Conservation (phyloP, 2,797 vertebrate species). For the Mormyrus proboscirostris region DNA sequence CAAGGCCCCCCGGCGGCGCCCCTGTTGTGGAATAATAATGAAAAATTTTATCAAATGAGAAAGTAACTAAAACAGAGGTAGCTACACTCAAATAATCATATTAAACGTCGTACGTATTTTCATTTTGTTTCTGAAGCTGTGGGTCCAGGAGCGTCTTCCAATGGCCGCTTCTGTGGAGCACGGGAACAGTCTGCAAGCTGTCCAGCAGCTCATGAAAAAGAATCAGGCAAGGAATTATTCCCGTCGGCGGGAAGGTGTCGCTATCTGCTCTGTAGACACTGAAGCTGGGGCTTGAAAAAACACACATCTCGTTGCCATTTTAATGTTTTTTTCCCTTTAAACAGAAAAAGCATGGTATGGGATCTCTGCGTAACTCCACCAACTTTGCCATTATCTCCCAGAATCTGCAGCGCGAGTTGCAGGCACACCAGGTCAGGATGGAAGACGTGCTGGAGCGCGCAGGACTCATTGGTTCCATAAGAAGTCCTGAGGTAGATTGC, state of each 20-base stretch:
- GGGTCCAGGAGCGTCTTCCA: constrained; percentile 85
- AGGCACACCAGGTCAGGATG: constrained; percentile 69
- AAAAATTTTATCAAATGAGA: background rate
- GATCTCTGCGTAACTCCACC: background rate
- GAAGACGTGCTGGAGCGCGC: constrained; percentile 82
- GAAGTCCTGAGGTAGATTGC: constrained; percentile 72
- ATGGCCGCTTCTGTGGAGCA: constrained; percentile 75
- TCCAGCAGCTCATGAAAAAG: constrained; percentile 92
- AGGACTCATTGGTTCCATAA: constrained; percentile 64
- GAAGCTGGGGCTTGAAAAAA: background rate
- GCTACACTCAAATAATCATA: background rate
- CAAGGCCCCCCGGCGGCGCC: background rate
- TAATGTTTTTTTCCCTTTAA: background rate
- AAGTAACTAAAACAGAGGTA: background rate
- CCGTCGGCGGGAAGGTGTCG: background rate
- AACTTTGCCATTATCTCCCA: constrained; percentile 27
- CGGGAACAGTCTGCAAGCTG: constrained; percentile 73
- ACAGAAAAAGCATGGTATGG: background rate
- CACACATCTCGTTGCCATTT: background rate
- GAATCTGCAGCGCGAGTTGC: constrained; percentile 78
- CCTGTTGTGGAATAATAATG: background rate
- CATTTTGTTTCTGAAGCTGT: constrained; percentile 59
- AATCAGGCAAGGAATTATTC: constrained; percentile 72
- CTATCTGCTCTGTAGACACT: background rate
- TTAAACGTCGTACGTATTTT: background rate